These are phyloP conservation scores for Urocitellus parryii DNA, from an alignment of 2,113 vertebrate genomes.

Conservation along the genomic window DNA sequence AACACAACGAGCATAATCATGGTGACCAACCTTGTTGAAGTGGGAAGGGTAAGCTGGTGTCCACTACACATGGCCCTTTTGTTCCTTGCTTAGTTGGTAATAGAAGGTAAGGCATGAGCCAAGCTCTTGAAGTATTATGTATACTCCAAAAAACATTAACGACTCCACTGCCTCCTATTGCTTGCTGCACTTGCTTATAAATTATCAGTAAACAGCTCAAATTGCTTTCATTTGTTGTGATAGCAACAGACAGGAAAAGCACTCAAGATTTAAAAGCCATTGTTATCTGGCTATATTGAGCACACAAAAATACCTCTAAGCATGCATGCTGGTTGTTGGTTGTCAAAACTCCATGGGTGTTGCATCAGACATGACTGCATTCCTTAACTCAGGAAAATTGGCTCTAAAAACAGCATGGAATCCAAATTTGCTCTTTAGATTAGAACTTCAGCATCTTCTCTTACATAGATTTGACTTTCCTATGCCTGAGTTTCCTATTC, in stretches of 20 bases:
- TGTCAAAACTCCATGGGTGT: background rate
- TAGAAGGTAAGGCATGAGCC: conserved; percentile 64
- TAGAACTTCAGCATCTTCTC: background rate
- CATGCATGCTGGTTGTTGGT: background rate
- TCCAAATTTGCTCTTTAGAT: background rate
- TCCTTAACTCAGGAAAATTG: background rate
- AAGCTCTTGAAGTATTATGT: conserved; percentile 36
- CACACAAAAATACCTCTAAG: conserved; percentile 1
- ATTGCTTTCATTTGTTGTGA: conserved; percentile 76
- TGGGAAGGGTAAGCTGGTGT: conserved; percentile 94
- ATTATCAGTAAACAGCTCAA: conserved; percentile 77
- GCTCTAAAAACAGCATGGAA: background rate
- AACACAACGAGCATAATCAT: conserved; percentile 98
- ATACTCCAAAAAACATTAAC: conserved; percentile 65
- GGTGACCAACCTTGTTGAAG: conserved; percentile 99
- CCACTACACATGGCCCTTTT: background rate
- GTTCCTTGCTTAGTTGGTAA: conserved; percentile 46
- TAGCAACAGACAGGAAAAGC: conserved; percentile 68
- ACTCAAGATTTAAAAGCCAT: conserved; percentile 65
- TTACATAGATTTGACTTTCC: background rate
- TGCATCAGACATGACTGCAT: background rate
- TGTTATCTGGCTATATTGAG: conserved; percentile 41
- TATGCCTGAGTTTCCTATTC: background rate
- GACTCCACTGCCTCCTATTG: conserved; percentile 41
- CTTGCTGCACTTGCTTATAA: conserved; percentile 69